Evolutionary conservation across 2,888 invertebrate species (phyloP).

Genomic region (Anorthoa munda): DNA sequence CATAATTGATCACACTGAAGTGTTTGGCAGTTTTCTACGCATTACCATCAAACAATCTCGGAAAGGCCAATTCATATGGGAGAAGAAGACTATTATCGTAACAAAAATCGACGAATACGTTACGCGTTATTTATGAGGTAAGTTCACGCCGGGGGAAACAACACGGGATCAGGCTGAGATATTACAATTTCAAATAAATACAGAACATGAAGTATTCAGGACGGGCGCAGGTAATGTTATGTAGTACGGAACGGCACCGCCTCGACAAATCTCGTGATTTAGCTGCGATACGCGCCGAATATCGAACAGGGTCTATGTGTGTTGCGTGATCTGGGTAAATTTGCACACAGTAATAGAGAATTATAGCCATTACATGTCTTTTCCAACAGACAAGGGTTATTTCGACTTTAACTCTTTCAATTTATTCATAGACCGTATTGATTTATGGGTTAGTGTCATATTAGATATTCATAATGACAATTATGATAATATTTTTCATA

Average conservation of each 20-base stretch:
- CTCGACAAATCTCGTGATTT: conserved; percentile 91
- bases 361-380: conserved; percentile 81
- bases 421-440: conserved; percentile 55
- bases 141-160: conserved; percentile 85
- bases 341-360: conserved; percentile 87
- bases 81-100: conserved; percentile 82
- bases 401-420: conserved; percentile 48
- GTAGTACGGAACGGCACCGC: conserved; percentile 86
- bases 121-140: conserved; percentile 87
- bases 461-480: conserved; percentile 38
- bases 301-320: conserved; percentile 87
- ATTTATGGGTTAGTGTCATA: conserved; percentile 53
- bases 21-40: conserved; percentile 45
- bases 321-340: conserved; percentile 89
- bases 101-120: conserved; percentile 86
- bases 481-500: conserved; percentile 25
- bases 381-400: conserved; percentile 56
- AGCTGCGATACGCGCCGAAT: conserved; percentile 89
- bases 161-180: conserved; percentile 88
- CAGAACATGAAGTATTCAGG: conserved; percentile 90
- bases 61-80: conserved; percentile 74
- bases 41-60: conserved; percentile 64
- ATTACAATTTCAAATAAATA: conserved; percentile 91
- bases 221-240: conserved; percentile 89
- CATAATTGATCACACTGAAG: conserved; percentile 33